A percentile compares a stretch with the other conserved stretches of the same genome.
Conservation (phyloP, 2,797 vertebrate species). For the Premnoplex brunnescens region DNA sequence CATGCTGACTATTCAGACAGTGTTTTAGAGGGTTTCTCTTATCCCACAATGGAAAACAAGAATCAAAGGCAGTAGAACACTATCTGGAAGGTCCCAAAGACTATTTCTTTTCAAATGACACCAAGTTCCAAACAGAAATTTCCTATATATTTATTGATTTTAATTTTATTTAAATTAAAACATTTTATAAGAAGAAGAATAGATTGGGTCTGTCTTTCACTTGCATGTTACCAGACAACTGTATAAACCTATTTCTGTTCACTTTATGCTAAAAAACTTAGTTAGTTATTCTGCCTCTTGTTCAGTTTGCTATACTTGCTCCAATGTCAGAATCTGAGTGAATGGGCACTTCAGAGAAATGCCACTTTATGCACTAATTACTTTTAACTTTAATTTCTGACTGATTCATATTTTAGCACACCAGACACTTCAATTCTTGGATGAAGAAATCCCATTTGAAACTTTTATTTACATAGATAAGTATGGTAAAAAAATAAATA, state of each 20-base stretch:
- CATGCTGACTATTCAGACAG: not conserved
- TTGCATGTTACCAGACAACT: not conserved
- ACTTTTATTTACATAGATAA: not conserved
- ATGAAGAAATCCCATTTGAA: slow-evolving; percentile 14
- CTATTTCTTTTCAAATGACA: not conserved
- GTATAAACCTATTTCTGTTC: not conserved
- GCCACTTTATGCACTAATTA: not conserved
- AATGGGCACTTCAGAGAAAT: not conserved
- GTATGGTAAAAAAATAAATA: not conserved
- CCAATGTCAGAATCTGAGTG: not conserved
- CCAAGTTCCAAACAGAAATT: not conserved
- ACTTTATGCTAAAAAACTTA: not conserved
- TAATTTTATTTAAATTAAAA: not conserved
- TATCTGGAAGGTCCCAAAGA: not conserved
- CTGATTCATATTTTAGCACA: slow-evolving; percentile 11
- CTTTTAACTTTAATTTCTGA: not conserved
- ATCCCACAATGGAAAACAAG: not conserved
- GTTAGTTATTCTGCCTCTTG: not conserved
- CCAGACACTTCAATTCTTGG: not conserved
- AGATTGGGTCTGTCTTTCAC: not conserved
- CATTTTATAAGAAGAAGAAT: not conserved
- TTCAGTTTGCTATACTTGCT: not conserved
- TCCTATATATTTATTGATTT: not conserved
- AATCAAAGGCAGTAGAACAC: not conserved
- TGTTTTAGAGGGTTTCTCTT: not conserved